A percentile compares a stretch with the other conserved stretches of the same genome.
Evolutionary conservation across 2,888 invertebrate genomes (phyloP).

Genomic region (Dasypolia templi): DNA sequence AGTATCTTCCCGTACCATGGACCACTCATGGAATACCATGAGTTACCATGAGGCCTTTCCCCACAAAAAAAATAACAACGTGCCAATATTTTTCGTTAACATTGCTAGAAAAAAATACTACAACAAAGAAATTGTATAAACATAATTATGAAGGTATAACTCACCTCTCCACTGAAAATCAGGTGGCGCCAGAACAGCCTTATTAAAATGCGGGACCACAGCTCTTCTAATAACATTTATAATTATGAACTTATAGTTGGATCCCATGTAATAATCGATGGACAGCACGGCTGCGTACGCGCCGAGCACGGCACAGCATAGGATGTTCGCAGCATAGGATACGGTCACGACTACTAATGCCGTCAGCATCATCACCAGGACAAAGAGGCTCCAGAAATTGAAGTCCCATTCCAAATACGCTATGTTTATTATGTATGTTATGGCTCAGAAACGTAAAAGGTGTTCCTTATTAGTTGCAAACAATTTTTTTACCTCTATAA

Average conservation of each 20-base stretch:
- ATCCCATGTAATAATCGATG: conserved; percentile 92
- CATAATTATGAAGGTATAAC: conserved; percentile 46
- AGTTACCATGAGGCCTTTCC: too few species aligned
- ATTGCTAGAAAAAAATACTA: not conserved
- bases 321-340: conserved; percentile 90
- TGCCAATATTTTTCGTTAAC: not conserved
- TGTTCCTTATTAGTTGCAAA: too few species aligned
- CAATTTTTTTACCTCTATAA: too few species aligned
- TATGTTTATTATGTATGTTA: too few species aligned
- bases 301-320: conserved; percentile 92
- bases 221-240: conserved; percentile 92
- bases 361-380: conserved; percentile 86
- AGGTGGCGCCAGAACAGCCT: conserved; percentile 91
- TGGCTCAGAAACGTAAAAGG: too few species aligned
- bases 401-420: conserved; percentile 87
- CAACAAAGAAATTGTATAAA: not conserved
- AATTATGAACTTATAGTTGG: conserved; percentile 92
- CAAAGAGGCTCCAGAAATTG: conserved; percentile 92
- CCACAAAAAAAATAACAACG: too few species aligned
- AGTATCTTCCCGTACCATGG: too few species aligned
- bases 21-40: too few species aligned
- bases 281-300: conserved; percentile 91
- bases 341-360: conserved; percentile 87
- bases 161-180: conserved; percentile 90
- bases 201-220: conserved; percentile 90